phyloP scores from a whole-genome alignment of 2,113 vertebrate genomes.

The Pholis gunnellus region DNA sequence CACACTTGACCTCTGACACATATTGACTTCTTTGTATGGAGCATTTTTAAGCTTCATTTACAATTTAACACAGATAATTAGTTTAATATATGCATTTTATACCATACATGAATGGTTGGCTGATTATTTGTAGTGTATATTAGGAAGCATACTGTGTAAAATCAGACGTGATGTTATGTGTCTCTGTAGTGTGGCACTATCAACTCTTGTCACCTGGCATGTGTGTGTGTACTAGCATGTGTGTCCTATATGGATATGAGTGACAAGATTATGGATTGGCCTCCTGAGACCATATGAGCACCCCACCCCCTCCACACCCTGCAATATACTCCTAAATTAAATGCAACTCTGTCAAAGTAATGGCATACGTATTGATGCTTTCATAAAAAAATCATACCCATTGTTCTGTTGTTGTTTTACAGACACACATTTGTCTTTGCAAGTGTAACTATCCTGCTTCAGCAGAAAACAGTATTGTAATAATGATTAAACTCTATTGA shows the following conservation, averaged over 20 bases:
- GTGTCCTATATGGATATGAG: slow-evolving; percentile 70
- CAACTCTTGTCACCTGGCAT: slow-evolving; percentile 57
- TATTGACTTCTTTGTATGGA: not conserved
- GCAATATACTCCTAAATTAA: slow-evolving; percentile 29
- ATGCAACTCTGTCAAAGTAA: slow-evolving; percentile 12
- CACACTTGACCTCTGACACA: not conserved
- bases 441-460: not conserved
- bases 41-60: not conserved
- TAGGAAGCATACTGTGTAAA: slow-evolving; percentile 15
- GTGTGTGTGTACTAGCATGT: slow-evolving; percentile 52
- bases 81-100: not conserved
- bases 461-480: not conserved
- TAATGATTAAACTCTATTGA: slow-evolving; percentile 16
- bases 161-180: slow-evolving; percentile 44
- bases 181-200: slow-evolving; percentile 53
- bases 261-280: slow-evolving; percentile 72
- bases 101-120: slow-evolving; percentile 4
- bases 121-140: slow-evolving; percentile 1
- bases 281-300: slow-evolving; percentile 73
- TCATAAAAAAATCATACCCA: not conserved
- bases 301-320: not conserved
- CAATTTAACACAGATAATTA: not conserved
- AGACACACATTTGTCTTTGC: slow-evolving; percentile 11
- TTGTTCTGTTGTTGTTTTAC: not conserved
- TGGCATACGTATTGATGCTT: not conserved